Evolutionary conservation across 35 echinoderm and acorn worm genomes (phyloP), one percentile per base, ranked within the genome.

Genomic region (Heliocidaris erythrogramma): DNA sequence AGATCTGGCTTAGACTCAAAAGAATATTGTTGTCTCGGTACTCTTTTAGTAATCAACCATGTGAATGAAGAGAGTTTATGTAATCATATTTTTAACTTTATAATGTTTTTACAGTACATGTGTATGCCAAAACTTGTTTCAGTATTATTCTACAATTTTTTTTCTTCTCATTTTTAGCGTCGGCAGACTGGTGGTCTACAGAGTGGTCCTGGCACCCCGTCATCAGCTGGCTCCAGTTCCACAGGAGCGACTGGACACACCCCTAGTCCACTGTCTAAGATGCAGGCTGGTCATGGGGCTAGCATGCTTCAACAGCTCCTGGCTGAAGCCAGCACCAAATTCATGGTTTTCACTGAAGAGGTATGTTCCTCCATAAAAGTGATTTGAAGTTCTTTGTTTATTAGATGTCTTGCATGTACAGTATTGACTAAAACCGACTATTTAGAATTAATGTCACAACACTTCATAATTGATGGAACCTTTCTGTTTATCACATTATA

Each of bases 321-420:
- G 18, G 96, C 98, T 91, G 98, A 99, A 86, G 90, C 98, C 53
- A 96, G 93, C 85, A 99, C 98, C 32, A 99, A 99, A 94, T 99
- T 99, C 84, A 97, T 97, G 96, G 98, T 97, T 31, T 99, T 99
- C 85, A 97, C 98, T 30, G 98, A 99, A 90, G 98, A 99, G 96
- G 97, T 99, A 88, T 30, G 86, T 27, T 7, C 12, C 21, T 91
- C 49, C 29, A 0, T 95, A 29, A 53, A 10, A 21, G 47, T 42
- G 32, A 31, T 16, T 11, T 85, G 65, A 84, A 14, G 35, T 42
- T 42, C 35, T 42, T 42, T 42, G 3, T 0, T 42, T 42, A 42
- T 42, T 42, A 42, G 3, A 42, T 42, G 35, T 42, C 35, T 42
- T 42, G 35, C 35, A 42, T 42, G 35, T 42, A 42, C 3, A 1